Evolutionary conservation across 2,797 vertebrate species (phyloP).

Genomic region (Scolopax rusticola): DNA sequence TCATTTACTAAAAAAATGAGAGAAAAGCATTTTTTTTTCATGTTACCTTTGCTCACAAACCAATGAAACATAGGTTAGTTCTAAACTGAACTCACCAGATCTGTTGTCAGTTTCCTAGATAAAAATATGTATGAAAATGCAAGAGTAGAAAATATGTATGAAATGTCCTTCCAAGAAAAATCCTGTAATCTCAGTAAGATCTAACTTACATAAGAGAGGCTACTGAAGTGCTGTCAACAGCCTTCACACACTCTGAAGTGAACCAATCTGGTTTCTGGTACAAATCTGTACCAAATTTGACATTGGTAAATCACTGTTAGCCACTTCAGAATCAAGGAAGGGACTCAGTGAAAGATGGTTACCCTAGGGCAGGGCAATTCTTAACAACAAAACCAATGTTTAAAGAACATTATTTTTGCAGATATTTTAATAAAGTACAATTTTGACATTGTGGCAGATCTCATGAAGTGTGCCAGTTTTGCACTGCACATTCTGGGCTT

Average conservation of each 20-base stretch:
- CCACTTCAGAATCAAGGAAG: neutral
- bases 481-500: neutral
- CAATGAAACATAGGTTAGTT: neutral
- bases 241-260: constrained; percentile 26
- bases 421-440: neutral
- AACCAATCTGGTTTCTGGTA: neutral
- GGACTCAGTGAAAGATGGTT: neutral
- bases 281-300: neutral
- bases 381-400: neutral
- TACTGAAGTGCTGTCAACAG: constrained; percentile 51
- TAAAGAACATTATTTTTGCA: too few relatives aligned
- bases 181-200: neutral
- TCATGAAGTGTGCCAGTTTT: neutral
- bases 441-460: neutral
- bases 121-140: constrained; percentile 23
- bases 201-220: constrained; percentile 15
- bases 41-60: neutral
- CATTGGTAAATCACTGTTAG: neutral
- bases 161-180: constrained; percentile 48
- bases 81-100: neutral
- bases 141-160: constrained; percentile 4
- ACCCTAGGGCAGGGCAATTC: neutral
- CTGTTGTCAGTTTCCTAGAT: neutral
- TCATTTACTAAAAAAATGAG: neutral
- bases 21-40: neutral